Base-by-base conservation (phyloP, 2,797 vertebrate genomes). In the Pagetopsis macropterus region DNA sequence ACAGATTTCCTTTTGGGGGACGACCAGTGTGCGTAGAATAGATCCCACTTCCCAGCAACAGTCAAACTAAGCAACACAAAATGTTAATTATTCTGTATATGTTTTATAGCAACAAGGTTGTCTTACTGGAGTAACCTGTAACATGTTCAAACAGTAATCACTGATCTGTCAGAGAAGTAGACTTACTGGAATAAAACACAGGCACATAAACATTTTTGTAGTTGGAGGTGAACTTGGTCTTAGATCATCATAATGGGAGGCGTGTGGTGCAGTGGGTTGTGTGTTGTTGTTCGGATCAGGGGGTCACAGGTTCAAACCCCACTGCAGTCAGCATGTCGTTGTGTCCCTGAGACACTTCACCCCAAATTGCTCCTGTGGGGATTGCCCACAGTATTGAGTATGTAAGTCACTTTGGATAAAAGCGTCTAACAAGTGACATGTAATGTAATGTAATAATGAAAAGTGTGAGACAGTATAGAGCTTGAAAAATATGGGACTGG, bases 181-280 rank as follows among this genome's bases (percentile, higher is more conserved):
- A 67, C 3, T 69, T 40, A 19, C 6, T n/a, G 27, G 9, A 23
- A 48, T 43, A 56, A 75, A 60, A 63, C 48, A 54, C 23, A 9
- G 66, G 1, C 33, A 37, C 33, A 60, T 50, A 33, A 40, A 54
- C 14, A 12, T 17, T 48, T 27, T 27, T 27, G 27, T 4, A 27
- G 27, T 27, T 9, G 40, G 56, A 72, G 1, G 9, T n/a, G 67
- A 75, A 15, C 31, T 62, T n/a, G 57, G 17, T 21, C 7, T 51
- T 52, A 23, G 61, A 41, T 55, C 21, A 27, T 27, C 23, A 27
- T 27, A 27, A 27, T 27, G 23, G 23, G 23, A 27, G 3, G 23
- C 0, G 3, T 27, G 23, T 27, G 23, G 23, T 27, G 23, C 23
- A 27, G 3, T 27, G 23, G 23, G 23, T 27, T 27, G 23, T 27